Evolutionary conservation across 2,888 invertebrate species (phyloP).

Genomic region (Scelioninae gen. 2): DNA sequence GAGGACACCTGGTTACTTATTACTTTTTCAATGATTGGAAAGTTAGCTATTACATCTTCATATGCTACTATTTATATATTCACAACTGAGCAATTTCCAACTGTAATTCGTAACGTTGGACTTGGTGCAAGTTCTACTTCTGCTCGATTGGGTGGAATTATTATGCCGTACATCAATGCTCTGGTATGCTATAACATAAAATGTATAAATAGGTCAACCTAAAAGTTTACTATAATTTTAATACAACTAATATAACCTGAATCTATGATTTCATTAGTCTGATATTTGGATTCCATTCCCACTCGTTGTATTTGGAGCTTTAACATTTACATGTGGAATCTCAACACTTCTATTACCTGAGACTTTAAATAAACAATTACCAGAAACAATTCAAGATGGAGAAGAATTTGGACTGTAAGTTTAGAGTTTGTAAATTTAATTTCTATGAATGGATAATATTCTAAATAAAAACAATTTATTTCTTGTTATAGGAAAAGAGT

Average conservation of each 20-base stretch:
- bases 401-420: slow-evolving; percentile 80
- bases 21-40: slow-evolving; percentile 82
- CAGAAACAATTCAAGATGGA: slow-evolving; percentile 82
- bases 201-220: no score
- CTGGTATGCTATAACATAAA: slow-evolving; percentile 74
- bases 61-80: slow-evolving; percentile 85
- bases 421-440: background rate
- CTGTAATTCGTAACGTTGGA: slow-evolving; percentile 82
- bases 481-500: background rate
- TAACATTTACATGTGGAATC: slow-evolving; percentile 78
- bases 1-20: slow-evolving; percentile 78
- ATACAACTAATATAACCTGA: no score
- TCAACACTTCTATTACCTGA: slow-evolving; percentile 80
- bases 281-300: slow-evolving; percentile 79
- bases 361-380: slow-evolving; percentile 80
- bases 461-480: no score
- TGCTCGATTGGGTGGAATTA: slow-evolving; percentile 80
- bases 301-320: slow-evolving; percentile 78
- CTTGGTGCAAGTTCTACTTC: slow-evolving; percentile 81
- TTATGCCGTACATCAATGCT: slow-evolving; percentile 79
- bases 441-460: background rate
- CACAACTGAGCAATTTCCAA: slow-evolving; percentile 85
- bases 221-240: no score
- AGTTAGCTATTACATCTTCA: slow-evolving; percentile 83
- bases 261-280: slow-evolving; percentile 71